Conservation (phyloP, 2,113 vertebrate genomes). For the Cyprinodon tularosa region DNA sequence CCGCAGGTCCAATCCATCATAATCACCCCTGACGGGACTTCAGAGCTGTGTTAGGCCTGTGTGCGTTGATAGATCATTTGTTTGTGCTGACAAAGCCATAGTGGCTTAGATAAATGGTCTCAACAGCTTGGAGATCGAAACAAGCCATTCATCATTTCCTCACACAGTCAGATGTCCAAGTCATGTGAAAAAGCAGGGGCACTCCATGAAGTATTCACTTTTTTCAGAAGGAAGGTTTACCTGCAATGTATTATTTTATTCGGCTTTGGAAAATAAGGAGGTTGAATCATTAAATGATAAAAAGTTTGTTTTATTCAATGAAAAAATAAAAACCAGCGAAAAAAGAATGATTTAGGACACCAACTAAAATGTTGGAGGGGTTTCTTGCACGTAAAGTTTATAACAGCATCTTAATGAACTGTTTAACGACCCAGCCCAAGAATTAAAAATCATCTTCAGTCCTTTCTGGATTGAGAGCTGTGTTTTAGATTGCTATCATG, state of each 20-base stretch:
- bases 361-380: too few species aligned
- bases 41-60: constrained; percentile 28
- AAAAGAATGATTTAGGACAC: not conserved
- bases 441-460: too few species aligned
- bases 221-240: not conserved
- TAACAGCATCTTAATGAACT: too few species aligned
- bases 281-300: not conserved
- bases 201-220: not conserved
- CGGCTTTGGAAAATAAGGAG: not conserved
- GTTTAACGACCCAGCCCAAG: too few species aligned
- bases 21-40: constrained; percentile 44
- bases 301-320: not conserved
- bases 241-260: not conserved
- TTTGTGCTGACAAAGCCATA: constrained; percentile 67
- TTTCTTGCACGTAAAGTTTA: too few species aligned
- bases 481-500: too few species aligned
- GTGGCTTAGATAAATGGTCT: constrained; percentile 42
- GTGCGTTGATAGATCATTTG: constrained; percentile 59
- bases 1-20: constrained; percentile 68
- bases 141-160: constrained; percentile 63
- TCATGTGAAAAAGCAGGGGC: not conserved
- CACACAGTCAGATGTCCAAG: not conserved
- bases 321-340: not conserved
- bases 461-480: too few species aligned
- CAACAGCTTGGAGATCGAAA: constrained; percentile 61